Base-by-base conservation (phyloP, 1,140 invertebrate genomes). In the Neodiprion virginianus region DNA sequence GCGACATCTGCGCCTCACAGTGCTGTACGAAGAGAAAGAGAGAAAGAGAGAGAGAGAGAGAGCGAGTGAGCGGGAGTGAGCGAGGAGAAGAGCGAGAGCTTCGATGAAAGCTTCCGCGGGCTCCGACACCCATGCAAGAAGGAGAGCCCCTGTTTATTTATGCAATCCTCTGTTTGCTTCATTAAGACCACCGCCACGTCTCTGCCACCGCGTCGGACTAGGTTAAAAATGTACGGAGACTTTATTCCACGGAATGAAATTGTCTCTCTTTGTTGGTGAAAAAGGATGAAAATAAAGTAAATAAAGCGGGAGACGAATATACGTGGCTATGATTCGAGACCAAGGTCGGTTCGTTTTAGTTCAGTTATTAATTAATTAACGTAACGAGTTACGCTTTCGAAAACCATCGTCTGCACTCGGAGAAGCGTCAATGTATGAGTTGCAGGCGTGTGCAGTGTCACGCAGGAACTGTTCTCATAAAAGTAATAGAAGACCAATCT, bases 1-100 rank as follows among this genome's bases (percentile, higher is more conserved):
- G 71, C 48, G 21, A 75, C 65, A 75, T 72, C 49, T 66, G 74
- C 71, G 17, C 50, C 69, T 75, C 70, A 1, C 28, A 40, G 28
- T 40, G 28, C 28, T 40, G 5, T 40, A 40, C 28, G 28, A 40
- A 3, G 28, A 40, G 28, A 40, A 40, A 5, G 28, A 40, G 5
- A 4, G 1, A 40, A 5, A 40, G 5, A 40, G 28, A 40, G 28
- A 40, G 5, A 40, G 5, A 28, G 28, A 40, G 28, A 40, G 28
- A 40, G 28, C 1, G 28, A 40, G 28, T 3, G 28, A 40, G 28
- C 1, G 28, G 5, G 28, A 40, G 28, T 3, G 28, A 40, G 7
- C 69, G 67, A 65, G 73, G 73, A 53, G 14, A 48, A 48, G 48
- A 61, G 50, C 7, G 67, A 14, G 61, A 14, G 61, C 17, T 14